phyloP scores from a whole-genome alignment of 2,797 vertebrate genomes.

The Rhincodon typus region DNA sequence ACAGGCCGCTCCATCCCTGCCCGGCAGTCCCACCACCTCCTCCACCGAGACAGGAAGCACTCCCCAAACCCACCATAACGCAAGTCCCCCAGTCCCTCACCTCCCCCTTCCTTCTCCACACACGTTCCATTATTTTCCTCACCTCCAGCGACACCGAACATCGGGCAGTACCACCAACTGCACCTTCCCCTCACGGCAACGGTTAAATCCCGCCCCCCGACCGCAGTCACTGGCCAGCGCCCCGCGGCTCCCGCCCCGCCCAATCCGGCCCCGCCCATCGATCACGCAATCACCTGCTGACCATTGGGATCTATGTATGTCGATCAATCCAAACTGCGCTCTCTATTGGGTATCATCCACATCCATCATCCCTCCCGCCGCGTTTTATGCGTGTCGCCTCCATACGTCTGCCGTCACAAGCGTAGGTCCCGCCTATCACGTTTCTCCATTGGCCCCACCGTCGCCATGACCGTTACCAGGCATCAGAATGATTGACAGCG shows the following conservation, averaged over 20 bases:
- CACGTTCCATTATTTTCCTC: neutral
- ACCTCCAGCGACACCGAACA: neutral
- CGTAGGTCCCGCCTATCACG: neutral
- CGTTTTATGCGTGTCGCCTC: too few relatives aligned
- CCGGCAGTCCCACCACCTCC: neutral
- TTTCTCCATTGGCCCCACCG: neutral
- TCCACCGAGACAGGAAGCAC: neutral
- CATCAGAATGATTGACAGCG: neutral
- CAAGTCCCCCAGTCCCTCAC: neutral
- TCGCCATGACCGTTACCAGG: neutral
- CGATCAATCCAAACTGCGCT: too few relatives aligned
- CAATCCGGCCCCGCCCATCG: neutral
- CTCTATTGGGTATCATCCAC: neutral
- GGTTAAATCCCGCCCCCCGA: neutral
- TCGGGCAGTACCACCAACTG: neutral
- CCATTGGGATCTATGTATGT: too few relatives aligned
- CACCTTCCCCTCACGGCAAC: neutral
- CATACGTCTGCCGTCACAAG: neutral
- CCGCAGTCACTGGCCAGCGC: neutral
- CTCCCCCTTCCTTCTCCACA: neutral
- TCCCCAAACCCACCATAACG: neutral
- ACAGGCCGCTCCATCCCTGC: neutral
- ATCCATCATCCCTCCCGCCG: neutral
- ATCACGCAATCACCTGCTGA: fast-evolving
- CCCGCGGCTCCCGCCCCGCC: too few relatives aligned